A percentile compares a stretch with the other conserved stretches of the same genome.
phyloP scores from a whole-genome alignment of 1,140 invertebrate genomes.

The Eriosoma lanigerum region DNA sequence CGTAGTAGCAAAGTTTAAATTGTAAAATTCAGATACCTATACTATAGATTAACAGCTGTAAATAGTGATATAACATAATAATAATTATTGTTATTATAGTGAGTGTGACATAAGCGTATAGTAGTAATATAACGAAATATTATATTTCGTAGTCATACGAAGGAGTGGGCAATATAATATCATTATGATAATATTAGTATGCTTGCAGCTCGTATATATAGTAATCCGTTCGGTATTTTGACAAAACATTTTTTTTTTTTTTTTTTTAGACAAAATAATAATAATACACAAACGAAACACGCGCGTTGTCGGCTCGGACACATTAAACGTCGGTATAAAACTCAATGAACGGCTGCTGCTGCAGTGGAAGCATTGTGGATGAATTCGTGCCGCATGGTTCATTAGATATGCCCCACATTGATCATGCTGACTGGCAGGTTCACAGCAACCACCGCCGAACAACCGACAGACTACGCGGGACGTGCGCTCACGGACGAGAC shows the following conservation, averaged over 20 bases:
- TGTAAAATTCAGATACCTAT: no score
- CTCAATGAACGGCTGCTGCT: constrained; percentile 39
- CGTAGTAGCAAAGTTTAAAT: no score
- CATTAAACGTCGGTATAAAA: constrained; percentile 35
- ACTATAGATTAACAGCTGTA: no score
- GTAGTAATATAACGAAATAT: no score
- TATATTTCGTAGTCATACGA: no score
- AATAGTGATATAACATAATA: no score
- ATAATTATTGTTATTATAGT: no score
- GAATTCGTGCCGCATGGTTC: constrained; percentile 54
- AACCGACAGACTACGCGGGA: not conserved
- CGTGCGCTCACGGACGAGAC: constrained; percentile 36
- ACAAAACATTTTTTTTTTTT: not conserved
- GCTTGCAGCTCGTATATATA: not conserved
- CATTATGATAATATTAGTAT: no score
- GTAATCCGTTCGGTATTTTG: not conserved
- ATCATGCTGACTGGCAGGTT: constrained; percentile 51
- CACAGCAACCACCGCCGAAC: constrained; percentile 16
- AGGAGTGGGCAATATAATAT: no score
- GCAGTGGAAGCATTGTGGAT: constrained; percentile 18
- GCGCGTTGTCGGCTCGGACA: constrained; percentile 26
- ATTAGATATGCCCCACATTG: constrained; percentile 54
- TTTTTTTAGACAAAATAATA: not conserved
- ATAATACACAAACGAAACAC: constrained; percentile 12
- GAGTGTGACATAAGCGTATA: no score